Evolutionary conservation across 2,113 vertebrate species (phyloP), one percentile per base, ranked within the genome.

Genomic region (Neolamprologus devosi): DNA sequence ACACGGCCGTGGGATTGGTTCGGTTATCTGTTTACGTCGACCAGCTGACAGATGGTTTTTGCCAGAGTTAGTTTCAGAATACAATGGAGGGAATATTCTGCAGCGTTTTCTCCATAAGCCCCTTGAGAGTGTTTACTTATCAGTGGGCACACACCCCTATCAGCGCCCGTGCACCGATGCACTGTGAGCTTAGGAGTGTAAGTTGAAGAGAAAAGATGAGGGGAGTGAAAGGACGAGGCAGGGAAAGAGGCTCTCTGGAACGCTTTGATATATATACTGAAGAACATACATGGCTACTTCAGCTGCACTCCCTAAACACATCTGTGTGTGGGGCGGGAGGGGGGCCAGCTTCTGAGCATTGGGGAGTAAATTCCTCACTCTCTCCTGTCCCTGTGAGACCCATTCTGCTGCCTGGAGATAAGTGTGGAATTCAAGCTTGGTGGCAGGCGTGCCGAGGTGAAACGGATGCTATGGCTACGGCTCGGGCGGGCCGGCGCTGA

Each of bases 361-460:
- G 4, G 78, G 80, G 88, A 90, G 84, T 91, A 81, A 88, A 92
- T 91, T 87, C 90, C 86, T 91, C 85, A 12, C 87, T 70, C 75
- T 78, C 40, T 35, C 57, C 82, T 4, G 55, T 88, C 92, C 87
- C 87, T 82, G 60, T 16, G 87, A 92, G 92, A 93, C 70, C 33
- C 80, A 85, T 94, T 91, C 94, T 96, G 94, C 87, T 84, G 89
- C 87, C 81, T 92, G 94, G 8, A 95, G 94, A 95, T 95, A 96
- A 95, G 92, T 92, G 83, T 47, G 85, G 87, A 87, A 95, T 81
- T 87, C 93, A 85, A 89, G 89, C 86, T 85, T 16, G 85, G 91
- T 81, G 92, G 89, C 89, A 87, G 88, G 42, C 54, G 42, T 63
- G 37, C 80, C 23, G 86, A 55, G 88, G 85, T 89, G 90, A 91